phyloP scores from a whole-genome alignment of 2,797 vertebrate genomes.

The Rallus crepitans region DNA sequence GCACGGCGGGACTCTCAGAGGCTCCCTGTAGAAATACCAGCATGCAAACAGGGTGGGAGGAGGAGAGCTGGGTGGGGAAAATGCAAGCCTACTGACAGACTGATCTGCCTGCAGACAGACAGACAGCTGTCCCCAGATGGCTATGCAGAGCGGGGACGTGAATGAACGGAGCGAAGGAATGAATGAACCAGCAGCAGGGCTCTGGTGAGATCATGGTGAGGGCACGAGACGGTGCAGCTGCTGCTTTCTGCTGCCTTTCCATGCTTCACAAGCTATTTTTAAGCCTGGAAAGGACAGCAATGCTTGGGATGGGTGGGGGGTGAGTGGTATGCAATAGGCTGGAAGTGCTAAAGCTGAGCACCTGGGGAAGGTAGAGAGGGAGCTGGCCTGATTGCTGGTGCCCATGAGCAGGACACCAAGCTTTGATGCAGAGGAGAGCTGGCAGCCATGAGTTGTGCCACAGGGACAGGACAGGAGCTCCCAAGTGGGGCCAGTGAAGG shows the following conservation, averaged over 20 bases:
- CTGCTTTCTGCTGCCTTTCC: background rate
- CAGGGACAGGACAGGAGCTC: background rate
- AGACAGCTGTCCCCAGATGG: background rate
- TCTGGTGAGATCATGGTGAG: background rate
- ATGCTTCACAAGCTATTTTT: background rate
- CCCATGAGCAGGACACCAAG: accelerated
- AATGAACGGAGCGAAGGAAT: background rate
- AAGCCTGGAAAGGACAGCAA: background rate
- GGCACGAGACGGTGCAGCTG: background rate
- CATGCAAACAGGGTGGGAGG: accelerated
- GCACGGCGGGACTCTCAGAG: accelerated
- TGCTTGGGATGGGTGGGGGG: background rate
- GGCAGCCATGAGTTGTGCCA: accelerated
- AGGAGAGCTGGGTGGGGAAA: background rate
- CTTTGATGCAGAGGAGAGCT: background rate
- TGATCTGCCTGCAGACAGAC: background rate
- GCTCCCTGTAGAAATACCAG: background rate
- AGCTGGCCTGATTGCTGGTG: accelerated
- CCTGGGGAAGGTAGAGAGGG: background rate
- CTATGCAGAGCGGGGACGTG: background rate
- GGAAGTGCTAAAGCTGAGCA: background rate
- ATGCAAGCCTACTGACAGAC: accelerated
- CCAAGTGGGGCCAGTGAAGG: accelerated
- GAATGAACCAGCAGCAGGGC: background rate
- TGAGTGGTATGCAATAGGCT: background rate